phyloP scores from a whole-genome alignment of 1,140 invertebrate species.

The Drosophila sulfurigaster region DNA sequence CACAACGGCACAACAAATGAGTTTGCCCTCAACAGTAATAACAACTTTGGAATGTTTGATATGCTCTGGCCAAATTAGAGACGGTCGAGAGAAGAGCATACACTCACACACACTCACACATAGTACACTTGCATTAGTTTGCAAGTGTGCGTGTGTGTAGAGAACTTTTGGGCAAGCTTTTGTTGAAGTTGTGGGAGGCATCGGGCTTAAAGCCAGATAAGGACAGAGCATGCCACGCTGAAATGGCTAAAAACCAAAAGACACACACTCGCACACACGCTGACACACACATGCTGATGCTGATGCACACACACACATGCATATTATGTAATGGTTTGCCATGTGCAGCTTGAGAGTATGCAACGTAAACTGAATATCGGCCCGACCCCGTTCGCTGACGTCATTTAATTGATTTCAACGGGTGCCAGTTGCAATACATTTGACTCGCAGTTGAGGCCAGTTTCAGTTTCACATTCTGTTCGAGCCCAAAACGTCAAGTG shows the following conservation, averaged over 20 bases:
- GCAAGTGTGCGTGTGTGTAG: conserved; percentile 4
- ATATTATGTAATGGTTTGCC: conserved; percentile 19
- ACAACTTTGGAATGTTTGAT: conserved; percentile 39
- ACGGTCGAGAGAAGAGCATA: conserved; percentile 8
- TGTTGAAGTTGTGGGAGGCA: background rate
- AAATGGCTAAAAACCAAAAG: conserved; percentile 29
- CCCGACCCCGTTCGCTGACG: conserved; percentile 22
- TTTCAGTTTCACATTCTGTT: background rate
- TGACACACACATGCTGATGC: background rate
- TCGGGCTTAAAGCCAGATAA: conserved; percentile 36
- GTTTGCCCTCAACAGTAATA: conserved; percentile 30
- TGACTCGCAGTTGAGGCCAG: no score
- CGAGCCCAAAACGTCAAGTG: background rate
- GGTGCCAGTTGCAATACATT: conserved; percentile 11
- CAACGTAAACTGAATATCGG: conserved; percentile 14
- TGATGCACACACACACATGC: background rate
- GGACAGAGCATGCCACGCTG: conserved; percentile 15
- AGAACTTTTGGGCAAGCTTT: conserved; percentile 15
- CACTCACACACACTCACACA: conserved; percentile 2
- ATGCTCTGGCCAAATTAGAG: conserved; percentile 20
- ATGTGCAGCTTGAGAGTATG: conserved; percentile 24
- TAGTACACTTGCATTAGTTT: background rate
- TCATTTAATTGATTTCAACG: conserved; percentile 42
- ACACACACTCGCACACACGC: background rate
- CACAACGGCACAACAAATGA: conserved; percentile 13